Percentiles rank a stretch among this genome's conserved stretches.
Conservation (phyloP, 2,888 invertebrate species). For the Acrocyrtus sp. region DNA sequence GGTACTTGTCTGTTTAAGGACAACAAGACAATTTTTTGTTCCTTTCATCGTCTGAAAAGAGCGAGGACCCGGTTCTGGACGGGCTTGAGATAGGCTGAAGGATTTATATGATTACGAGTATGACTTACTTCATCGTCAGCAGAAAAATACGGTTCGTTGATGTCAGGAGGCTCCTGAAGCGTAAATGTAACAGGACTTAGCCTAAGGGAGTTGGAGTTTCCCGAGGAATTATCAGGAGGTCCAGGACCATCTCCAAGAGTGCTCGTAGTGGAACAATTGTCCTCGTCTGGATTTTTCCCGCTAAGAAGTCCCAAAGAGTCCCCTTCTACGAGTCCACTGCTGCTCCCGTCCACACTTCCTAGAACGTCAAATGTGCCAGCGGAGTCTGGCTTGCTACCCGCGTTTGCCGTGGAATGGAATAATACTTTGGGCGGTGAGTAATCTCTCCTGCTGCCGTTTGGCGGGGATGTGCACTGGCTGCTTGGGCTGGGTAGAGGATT, state of each 20-base stretch:
- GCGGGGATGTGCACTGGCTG: slow-evolving; percentile 1
- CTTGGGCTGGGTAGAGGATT: neutral
- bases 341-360: slow-evolving; percentile 3
- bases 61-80: no score
- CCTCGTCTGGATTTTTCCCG: slow-evolving; percentile 60
- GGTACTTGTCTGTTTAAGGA: no score
- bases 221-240: slow-evolving; percentile 54
- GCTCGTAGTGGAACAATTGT: slow-evolving; percentile 62
- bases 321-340: slow-evolving; percentile 39
- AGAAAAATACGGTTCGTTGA: slow-evolving; percentile 48
- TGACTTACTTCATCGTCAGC: slow-evolving; percentile 48
- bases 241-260: slow-evolving; percentile 62
- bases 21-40: no score
- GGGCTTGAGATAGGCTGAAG: no score
- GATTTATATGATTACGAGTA: no score
- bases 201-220: slow-evolving; percentile 55
- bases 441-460: slow-evolving; percentile 17
- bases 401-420: slow-evolving; percentile 33
- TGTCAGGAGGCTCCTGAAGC: slow-evolving; percentile 61
- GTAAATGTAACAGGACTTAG: slow-evolving; percentile 63
- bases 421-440: slow-evolving; percentile 50
- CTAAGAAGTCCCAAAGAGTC: slow-evolving; percentile 52
- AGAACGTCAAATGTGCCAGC: slow-evolving; percentile 27
- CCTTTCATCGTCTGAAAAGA: no score
- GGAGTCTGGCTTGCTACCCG: slow-evolving; percentile 11